phyloP scores from a whole-genome alignment of 2,113 vertebrate species.

The Pluvialis apricaria region DNA sequence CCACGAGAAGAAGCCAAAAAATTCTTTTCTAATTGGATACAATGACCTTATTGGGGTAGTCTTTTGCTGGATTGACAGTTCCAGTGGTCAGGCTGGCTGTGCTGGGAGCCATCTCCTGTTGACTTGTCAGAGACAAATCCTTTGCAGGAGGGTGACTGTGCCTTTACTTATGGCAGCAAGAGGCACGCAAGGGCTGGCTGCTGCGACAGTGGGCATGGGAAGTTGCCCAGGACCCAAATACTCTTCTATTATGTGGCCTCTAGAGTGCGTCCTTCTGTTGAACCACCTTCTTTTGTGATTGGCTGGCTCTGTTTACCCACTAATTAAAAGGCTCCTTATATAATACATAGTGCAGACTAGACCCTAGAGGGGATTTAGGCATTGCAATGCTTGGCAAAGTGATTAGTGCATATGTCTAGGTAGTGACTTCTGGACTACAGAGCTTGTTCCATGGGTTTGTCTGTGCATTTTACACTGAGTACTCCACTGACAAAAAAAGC shows the following conservation, averaged over 20 bases:
- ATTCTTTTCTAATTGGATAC: conserved; percentile 3
- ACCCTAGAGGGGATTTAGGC: not conserved
- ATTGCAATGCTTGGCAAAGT: not conserved
- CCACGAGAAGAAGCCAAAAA: not conserved
- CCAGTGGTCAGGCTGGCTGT: not conserved
- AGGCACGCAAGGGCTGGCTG: not conserved
- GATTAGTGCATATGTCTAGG: not conserved
- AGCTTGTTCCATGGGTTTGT: not conserved
- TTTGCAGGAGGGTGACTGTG: not conserved
- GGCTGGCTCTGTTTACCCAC: not conserved
- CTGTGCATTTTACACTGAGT: not conserved
- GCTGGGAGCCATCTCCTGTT: not conserved
- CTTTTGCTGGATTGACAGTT: not conserved
- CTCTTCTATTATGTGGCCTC: not conserved
- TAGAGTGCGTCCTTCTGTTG: not conserved
- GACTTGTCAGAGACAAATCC: not conserved
- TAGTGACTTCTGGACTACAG: not conserved
- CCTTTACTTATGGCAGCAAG: not conserved
- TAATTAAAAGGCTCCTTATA: not conserved
- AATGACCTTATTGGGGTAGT: not conserved
- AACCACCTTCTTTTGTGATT: not conserved
- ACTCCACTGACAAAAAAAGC: not conserved
- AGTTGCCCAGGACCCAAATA: not conserved
- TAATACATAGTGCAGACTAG: not conserved
- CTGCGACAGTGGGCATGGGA: not conserved